Conservation (phyloP, 2,888 invertebrate species). For the Platypus cylindrus region DNA sequence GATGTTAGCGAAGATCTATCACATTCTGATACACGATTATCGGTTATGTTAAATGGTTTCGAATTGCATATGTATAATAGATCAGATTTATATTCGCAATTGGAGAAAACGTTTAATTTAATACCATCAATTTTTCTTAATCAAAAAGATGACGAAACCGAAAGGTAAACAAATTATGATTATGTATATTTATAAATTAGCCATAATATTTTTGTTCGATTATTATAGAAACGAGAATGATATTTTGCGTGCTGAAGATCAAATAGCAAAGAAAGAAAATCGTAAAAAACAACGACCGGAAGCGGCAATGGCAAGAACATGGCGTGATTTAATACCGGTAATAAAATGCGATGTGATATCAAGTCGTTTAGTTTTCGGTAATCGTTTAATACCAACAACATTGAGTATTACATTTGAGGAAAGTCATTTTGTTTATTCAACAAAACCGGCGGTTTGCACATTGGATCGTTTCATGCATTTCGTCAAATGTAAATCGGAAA, state of each 20-base stretch:
- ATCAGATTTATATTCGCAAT: slow-evolving; percentile 69
- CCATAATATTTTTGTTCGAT: not conserved
- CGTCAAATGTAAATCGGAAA: slow-evolving; percentile 87
- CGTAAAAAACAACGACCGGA: slow-evolving; percentile 47
- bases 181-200: not conserved
- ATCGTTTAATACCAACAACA: slow-evolving; percentile 86
- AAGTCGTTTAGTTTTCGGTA: slow-evolving; percentile 91
- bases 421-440: slow-evolving; percentile 87
- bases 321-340: slow-evolving; percentile 93
- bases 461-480: slow-evolving; percentile 94
- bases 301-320: slow-evolving; percentile 76
- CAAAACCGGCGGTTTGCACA: slow-evolving; percentile 86
- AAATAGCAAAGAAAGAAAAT: slow-evolving; percentile 17
- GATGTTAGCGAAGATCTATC: slow-evolving; percentile 90
- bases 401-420: slow-evolving; percentile 87
- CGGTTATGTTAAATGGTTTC: slow-evolving; percentile 84
- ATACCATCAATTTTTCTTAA: slow-evolving; percentile 63
- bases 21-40: slow-evolving; percentile 84
- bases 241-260: too few species aligned
- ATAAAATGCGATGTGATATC: slow-evolving; percentile 89
- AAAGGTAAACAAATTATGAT: not conserved
- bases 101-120: slow-evolving; percentile 80
- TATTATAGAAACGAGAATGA: slow-evolving; percentile 21
- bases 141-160: slow-evolving; percentile 21
- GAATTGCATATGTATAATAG: slow-evolving; percentile 91